A percentile compares a stretch with the other conserved stretches of the same genome.
Conservation (phyloP, 2,113 vertebrate species). For the Mystacornis crossleyi region DNA sequence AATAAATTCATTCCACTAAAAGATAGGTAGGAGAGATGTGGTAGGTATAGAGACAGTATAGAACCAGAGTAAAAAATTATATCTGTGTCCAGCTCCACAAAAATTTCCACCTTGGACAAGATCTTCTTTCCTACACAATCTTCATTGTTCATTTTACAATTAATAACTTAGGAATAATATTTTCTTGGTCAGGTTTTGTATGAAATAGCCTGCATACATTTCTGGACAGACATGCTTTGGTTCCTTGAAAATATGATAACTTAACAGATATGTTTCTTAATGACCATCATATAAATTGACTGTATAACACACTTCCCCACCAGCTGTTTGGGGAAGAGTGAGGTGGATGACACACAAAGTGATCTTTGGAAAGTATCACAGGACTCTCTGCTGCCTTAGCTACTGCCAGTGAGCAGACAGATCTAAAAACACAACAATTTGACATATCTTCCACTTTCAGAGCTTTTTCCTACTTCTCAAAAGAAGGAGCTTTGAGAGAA, state of each 20-base stretch:
- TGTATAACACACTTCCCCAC: neutral
- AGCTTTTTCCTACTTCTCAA: neutral
- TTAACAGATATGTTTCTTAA: neutral
- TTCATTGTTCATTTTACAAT: neutral
- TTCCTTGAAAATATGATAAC: neutral
- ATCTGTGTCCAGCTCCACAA: neutral
- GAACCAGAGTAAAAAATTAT: neutral
- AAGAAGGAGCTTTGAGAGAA: neutral
- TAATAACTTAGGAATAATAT: neutral
- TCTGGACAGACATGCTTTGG: neutral
- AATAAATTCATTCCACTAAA: neutral
- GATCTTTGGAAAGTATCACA: neutral
- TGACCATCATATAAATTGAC: neutral
- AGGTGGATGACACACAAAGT: neutral
- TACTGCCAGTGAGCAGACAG: neutral
- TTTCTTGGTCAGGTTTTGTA: neutral
- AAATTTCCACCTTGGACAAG: neutral
- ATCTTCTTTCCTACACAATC: neutral
- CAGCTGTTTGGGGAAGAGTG: neutral
- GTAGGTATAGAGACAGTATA: neutral
- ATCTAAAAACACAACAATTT: neutral
- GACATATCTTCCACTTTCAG: neutral
- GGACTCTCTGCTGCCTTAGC: neutral
- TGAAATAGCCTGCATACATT: neutral
- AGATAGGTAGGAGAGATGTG: neutral